phyloP scores from a whole-genome alignment of 2,888 invertebrate genomes.

The Leucoma salicis region DNA sequence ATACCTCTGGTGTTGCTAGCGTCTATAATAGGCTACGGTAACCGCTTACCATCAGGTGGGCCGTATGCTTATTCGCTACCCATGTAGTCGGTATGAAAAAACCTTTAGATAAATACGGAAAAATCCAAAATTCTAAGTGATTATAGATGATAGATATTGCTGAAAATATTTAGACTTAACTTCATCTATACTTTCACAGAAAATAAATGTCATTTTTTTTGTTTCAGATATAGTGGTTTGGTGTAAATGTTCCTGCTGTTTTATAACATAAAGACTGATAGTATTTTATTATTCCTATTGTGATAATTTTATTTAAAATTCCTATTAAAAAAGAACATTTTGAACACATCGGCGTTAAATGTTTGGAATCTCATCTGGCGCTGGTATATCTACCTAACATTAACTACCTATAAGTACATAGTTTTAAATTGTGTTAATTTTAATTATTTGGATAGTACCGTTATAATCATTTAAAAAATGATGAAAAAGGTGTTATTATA shows the following conservation, averaged over 20 bases:
- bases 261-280: conserved; percentile 69
- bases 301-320: conserved; percentile 56
- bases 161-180: too few species aligned
- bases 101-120: too few species aligned
- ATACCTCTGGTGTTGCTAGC: too few species aligned
- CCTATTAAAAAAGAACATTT: conserved; percentile 21
- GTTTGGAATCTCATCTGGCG: conserved; percentile 4
- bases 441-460: conserved; percentile 7
- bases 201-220: conserved; percentile 29
- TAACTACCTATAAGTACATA: too few species aligned
- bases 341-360: conserved; percentile 14
- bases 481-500: conserved; percentile 32
- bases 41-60: too few species aligned
- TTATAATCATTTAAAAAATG: conserved; percentile 34
- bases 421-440: conserved; percentile 12
- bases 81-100: too few species aligned
- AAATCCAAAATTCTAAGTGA: too few species aligned
- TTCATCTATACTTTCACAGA: too few species aligned
- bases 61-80: too few species aligned
- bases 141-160: too few species aligned
- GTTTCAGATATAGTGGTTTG: conserved; percentile 53
- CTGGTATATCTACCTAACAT: conserved; percentile 5
- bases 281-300: conserved; percentile 59
- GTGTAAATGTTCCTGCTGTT: conserved; percentile 53
- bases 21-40: too few species aligned